Evolutionary conservation across 30 jellyfish, hydroid and myxozoan species (phyloP).

Genomic region (Pseudorhiza aurosa): DNA sequence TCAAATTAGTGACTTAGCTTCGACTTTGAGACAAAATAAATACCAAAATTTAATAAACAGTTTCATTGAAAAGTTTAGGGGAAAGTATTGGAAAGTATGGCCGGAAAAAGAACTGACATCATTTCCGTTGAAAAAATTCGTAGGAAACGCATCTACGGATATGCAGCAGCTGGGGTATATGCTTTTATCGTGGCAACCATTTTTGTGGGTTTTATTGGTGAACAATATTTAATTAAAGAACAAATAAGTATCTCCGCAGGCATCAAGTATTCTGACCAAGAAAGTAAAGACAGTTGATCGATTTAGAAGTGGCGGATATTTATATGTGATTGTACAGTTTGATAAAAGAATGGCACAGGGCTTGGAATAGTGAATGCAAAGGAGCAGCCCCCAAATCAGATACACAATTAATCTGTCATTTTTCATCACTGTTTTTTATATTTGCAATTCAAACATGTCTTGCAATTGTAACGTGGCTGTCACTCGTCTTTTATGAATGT

Average conservation of each 20-base stretch:
- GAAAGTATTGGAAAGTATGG: no score
- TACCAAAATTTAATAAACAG: no score
- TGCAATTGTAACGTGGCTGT: constrained; percentile 61
- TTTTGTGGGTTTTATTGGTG: background rate
- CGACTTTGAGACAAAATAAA: no score
- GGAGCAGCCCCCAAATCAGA: no score
- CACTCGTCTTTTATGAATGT: constrained; percentile 37
- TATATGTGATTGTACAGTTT: no score
- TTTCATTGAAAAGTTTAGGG: no score
- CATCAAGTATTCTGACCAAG: background rate
- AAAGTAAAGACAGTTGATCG: background rate
- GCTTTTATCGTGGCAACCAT: background rate
- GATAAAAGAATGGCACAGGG: no score
- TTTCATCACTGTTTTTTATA: background rate
- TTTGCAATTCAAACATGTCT: constrained; percentile 39
- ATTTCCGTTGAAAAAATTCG: background rate
- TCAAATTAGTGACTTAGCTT: no score
- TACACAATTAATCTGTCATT: no score
- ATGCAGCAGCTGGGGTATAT: constrained; percentile 5
- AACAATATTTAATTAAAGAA: background rate
- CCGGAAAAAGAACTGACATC: background rate
- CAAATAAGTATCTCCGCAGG: background rate
- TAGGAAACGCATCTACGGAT: background rate
- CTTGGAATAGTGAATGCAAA: no score
- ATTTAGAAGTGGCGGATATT: background rate